Evolutionary conservation across 2,888 invertebrate genomes (phyloP).

Genomic region (Ormyrus nitidulus): DNA sequence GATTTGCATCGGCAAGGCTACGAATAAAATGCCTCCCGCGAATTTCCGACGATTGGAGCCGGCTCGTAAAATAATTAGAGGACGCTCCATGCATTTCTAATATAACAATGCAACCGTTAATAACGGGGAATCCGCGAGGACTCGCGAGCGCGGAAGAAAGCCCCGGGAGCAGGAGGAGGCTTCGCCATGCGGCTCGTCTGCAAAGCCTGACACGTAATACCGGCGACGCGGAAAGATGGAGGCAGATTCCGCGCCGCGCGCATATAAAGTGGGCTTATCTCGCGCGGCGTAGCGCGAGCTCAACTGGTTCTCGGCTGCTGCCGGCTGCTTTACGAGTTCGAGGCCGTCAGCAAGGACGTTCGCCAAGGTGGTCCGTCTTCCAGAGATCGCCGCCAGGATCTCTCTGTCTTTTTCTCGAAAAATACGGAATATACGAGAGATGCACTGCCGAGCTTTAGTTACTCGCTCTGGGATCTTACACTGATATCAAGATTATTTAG

Average conservation of each 20-base stretch:
- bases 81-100: too few relatives aligned
- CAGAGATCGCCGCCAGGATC: constrained; percentile 48
- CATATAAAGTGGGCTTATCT: constrained; percentile 63
- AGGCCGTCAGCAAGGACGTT: constrained; percentile 39
- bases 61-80: too few relatives aligned
- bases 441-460: too few relatives aligned
- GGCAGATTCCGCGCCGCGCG: constrained; percentile 58
- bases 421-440: constrained; percentile 28
- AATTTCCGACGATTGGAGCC: too few relatives aligned
- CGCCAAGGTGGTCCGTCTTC: constrained; percentile 35
- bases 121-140: not conserved
- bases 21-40: too few relatives aligned
- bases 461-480: too few relatives aligned
- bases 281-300: constrained; percentile 45
- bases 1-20: too few relatives aligned
- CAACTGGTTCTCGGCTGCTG: constrained; percentile 31
- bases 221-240: constrained; percentile 61
- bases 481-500: too few relatives aligned
- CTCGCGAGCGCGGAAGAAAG: not conserved
- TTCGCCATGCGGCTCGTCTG: constrained; percentile 46
- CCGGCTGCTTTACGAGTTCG: constrained; percentile 57
- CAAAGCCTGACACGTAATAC: constrained; percentile 62
- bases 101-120: too few relatives aligned
- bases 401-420: constrained; percentile 45
- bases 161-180: not conserved